Percentiles rank a stretch among this genome's conserved stretches.
Conservation (phyloP, 2,797 vertebrate genomes). For the Syndactyla subalaris region DNA sequence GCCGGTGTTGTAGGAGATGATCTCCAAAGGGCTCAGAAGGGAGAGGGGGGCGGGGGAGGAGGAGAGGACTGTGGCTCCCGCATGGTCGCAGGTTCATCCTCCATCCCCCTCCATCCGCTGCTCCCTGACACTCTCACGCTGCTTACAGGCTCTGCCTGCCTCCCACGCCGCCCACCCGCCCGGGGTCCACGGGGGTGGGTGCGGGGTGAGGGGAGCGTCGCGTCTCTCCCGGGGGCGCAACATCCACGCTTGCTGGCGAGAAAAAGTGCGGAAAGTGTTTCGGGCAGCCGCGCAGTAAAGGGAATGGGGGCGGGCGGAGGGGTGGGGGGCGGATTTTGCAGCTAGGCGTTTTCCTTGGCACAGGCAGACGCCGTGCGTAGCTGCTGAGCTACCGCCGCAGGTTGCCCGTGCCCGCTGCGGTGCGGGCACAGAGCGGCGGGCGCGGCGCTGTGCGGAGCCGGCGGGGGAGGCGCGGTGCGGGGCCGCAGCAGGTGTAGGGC, state of each 20-base stretch:
- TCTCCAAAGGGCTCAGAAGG: neutral
- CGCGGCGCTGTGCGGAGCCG: neutral
- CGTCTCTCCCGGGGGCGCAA: neutral
- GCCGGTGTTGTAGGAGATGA: conserved; percentile 25
- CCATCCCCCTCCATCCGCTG: neutral
- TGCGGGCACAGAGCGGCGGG: neutral
- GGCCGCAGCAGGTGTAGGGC: conserved; percentile 18
- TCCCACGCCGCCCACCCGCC: neutral
- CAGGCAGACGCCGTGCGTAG: neutral
- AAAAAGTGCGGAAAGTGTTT: conserved; percentile 25
- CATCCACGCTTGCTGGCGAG: neutral
- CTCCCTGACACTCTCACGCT: neutral
- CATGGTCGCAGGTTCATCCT: conserved; percentile 24
- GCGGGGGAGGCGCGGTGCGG: neutral
- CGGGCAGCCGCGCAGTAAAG: neutral
- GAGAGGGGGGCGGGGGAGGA: neutral
- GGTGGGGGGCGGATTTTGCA: neutral
- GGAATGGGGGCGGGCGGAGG: neutral
- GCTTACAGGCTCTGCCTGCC: neutral
- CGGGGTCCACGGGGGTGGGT: neutral
- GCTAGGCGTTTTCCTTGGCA: neutral
- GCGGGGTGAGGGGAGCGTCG: neutral
- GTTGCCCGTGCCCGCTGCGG: neutral
- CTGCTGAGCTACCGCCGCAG: neutral
- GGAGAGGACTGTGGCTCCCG: neutral